Conservation (phyloP, 2,113 vertebrate genomes). For the Boleophthalmus pectinirostris region DNA sequence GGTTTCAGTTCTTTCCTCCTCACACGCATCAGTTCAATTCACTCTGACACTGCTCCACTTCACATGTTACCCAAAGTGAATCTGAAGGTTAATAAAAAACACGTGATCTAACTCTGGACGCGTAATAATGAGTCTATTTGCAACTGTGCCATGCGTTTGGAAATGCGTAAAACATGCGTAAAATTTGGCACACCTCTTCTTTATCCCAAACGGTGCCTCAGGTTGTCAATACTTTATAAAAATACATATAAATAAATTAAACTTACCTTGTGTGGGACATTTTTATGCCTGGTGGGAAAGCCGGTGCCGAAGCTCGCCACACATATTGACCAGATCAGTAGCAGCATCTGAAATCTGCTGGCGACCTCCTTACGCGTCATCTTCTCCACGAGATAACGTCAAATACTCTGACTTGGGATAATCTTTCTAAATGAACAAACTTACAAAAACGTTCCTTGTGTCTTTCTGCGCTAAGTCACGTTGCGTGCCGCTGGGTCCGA, state of each 20-base stretch:
- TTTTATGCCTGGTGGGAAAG: slow-evolving; percentile 77
- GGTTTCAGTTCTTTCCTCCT: too few relatives aligned
- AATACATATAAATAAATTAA: not conserved
- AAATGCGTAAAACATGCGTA: too few relatives aligned
- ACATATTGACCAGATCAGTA: slow-evolving; percentile 69
- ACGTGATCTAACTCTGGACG: too few relatives aligned
- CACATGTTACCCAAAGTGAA: too few relatives aligned
- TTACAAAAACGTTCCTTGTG: not conserved
- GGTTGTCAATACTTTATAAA: not conserved
- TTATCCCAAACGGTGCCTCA: not conserved
- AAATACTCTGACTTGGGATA: not conserved
- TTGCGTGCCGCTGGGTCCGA: not conserved
- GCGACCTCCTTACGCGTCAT: slow-evolving; percentile 69
- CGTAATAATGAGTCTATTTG: too few relatives aligned
- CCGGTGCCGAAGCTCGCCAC: slow-evolving; percentile 65
- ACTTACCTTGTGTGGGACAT: slow-evolving; percentile 73
- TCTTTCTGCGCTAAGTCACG: not conserved
- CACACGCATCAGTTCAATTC: too few relatives aligned
- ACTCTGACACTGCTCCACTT: too few relatives aligned
- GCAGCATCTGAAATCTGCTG: slow-evolving; percentile 67
- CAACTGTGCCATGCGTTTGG: too few relatives aligned
- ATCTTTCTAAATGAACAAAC: not conserved
- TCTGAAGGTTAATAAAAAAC: too few relatives aligned
- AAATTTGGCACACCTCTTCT: too few relatives aligned
- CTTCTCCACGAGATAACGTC: slow-evolving; percentile 38